Evolutionary conservation across 1,140 invertebrate species (phyloP).

Genomic region (Protaetia brevitarsis): DNA sequence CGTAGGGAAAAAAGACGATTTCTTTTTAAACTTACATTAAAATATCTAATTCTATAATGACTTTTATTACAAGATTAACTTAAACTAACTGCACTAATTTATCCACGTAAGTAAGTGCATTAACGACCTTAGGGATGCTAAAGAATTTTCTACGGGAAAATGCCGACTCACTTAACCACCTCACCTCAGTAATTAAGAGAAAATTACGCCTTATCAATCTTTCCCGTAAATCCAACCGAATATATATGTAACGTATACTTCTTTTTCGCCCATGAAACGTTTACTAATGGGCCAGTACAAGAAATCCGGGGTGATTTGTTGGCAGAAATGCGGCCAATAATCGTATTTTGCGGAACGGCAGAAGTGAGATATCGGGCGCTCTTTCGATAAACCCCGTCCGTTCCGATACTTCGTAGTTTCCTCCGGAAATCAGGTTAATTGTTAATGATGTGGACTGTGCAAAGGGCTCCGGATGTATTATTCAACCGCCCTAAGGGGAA

Average conservation of each 20-base stretch:
- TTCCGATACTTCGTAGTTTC: neutral
- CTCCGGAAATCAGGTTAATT: constrained; percentile 6
- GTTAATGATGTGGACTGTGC: constrained; percentile 5
- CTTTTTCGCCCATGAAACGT: neutral
- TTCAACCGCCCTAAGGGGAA: neutral
- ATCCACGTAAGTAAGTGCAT: too few species aligned
- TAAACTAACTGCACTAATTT: too few species aligned
- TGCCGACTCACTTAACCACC: too few species aligned
- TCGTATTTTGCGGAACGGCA: neutral
- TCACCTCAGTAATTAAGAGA: constrained; percentile 1
- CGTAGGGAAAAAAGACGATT: too few species aligned
- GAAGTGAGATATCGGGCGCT: neutral
- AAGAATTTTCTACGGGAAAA: too few species aligned
- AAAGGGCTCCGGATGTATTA: constrained; percentile 6
- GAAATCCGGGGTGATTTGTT: neutral
- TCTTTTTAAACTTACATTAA: too few species aligned
- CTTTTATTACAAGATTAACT: too few species aligned
- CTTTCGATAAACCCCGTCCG: neutral
- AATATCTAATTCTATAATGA: too few species aligned
- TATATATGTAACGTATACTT: too few species aligned
- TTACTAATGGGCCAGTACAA: neutral
- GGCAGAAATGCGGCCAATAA: neutral
- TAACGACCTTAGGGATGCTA: too few species aligned
- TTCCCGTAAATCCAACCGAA: neutral
- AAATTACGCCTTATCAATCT: neutral